Percentiles rank a stretch among this genome's conserved stretches.
Evolutionary conservation across 92 coral and sea anemone species (phyloP).

Genomic region (Heteractis magnifica): DNA sequence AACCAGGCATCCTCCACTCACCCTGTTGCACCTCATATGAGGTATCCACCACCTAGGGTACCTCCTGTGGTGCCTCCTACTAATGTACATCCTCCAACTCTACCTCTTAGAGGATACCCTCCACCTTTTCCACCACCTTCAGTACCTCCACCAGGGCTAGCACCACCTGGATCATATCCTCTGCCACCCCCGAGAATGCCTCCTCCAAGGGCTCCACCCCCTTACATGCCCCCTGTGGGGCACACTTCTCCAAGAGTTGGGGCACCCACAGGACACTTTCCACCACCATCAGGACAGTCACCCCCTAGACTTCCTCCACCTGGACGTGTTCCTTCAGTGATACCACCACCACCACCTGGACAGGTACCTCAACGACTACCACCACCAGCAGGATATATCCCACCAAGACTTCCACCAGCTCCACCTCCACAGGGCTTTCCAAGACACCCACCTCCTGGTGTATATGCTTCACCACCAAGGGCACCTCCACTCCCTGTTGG

Average conservation of each 20-base stretch:
- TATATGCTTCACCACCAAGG: slow-evolving; percentile 28
- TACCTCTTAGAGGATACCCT: slow-evolving; percentile 32
- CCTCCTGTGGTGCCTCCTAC: slow-evolving; percentile 36
- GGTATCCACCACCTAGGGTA: slow-evolving; percentile 30
- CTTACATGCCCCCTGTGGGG: slow-evolving; percentile 14
- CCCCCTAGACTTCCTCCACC: slow-evolving; percentile 32
- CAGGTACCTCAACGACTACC: slow-evolving; percentile 34
- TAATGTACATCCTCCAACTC: slow-evolving; percentile 18
- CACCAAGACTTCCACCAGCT: slow-evolving; percentile 3
- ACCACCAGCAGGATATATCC: slow-evolving; percentile 25
- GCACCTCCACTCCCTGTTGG: slow-evolving; percentile 16
- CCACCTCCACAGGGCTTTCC: slow-evolving; percentile 29
- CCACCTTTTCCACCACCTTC: slow-evolving; percentile 49
- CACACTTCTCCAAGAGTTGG: slow-evolving; percentile 20
- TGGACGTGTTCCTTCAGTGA: slow-evolving; percentile 8
- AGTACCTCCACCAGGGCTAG: slow-evolving; percentile 45
- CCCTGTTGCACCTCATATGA: not conserved
- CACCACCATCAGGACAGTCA: slow-evolving; percentile 24
- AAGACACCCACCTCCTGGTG: slow-evolving; percentile 13
- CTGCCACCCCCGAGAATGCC: slow-evolving; percentile 36
- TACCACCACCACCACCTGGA: slow-evolving; percentile 19
- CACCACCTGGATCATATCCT: slow-evolving; percentile 33
- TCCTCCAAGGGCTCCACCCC: slow-evolving; percentile 30
- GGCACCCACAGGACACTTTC: slow-evolving; percentile 12
- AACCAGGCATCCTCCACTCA: not conserved